Percentiles rank a stretch among this genome's conserved stretches.
phyloP scores from a whole-genome alignment of 2,888 invertebrate species.

The Epinotia brunnichana region DNA sequence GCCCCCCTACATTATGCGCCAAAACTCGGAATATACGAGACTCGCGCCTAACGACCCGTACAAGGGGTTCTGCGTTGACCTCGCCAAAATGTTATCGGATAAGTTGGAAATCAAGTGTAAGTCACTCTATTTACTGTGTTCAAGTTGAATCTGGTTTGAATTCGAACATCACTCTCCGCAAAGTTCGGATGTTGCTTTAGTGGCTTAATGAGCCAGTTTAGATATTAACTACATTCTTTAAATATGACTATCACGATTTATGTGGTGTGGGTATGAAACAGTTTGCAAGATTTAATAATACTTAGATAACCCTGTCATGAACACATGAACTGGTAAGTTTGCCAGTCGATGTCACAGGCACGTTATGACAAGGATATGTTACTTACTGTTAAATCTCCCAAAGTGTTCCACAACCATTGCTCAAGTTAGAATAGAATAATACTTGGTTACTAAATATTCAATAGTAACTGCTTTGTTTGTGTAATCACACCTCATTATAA shows the following conservation, averaged over 20 bases:
- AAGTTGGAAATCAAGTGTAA: conserved; percentile 93
- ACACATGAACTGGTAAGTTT: no score
- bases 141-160: conserved; percentile 32
- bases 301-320: no score
- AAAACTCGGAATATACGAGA: conserved; percentile 86
- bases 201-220: not conserved
- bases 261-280: no score
- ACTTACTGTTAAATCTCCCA: no score
- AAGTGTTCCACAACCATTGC: no score
- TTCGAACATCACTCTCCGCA: conserved; percentile 9
- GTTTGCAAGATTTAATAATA: no score
- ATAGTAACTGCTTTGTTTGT: no score
- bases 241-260: not conserved
- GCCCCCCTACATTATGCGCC: conserved; percentile 92
- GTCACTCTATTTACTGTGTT: conserved; percentile 60
- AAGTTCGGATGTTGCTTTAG: not conserved
- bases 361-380: no score
- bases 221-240: not conserved
- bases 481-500: no score
- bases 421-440: no score
- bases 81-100: conserved; percentile 91
- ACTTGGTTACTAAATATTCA: no score
- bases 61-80: conserved; percentile 96
- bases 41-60: conserved; percentile 89
- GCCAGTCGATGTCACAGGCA: no score